Evolutionary conservation across 2,888 invertebrate species (phyloP).

Genomic region (Thelaira solivaga): DNA sequence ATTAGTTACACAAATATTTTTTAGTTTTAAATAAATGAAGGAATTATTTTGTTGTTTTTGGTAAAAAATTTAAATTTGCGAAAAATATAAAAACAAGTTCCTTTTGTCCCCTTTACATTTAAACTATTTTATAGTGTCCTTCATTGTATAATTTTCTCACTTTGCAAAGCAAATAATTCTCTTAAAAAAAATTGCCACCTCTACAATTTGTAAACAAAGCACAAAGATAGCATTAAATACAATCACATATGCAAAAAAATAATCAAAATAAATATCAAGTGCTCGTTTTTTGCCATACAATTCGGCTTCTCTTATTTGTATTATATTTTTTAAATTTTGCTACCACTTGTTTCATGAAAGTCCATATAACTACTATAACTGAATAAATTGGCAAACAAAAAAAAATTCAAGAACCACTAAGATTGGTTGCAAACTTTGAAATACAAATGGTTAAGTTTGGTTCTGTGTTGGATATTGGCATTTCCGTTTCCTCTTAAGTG

Average conservation of each 20-base stretch:
- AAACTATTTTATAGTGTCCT: neutral
- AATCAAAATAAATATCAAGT: conserved; percentile 27
- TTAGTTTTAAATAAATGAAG: no score
- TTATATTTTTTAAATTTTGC: conserved; percentile 6
- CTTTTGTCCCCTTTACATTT: no score
- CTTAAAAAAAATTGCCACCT: conserved; percentile 13
- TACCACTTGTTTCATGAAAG: conserved; percentile 44
- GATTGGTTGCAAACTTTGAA: conserved; percentile 48
- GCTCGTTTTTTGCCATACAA: conserved; percentile 7
- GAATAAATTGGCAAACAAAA: neutral
- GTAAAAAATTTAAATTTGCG: no score
- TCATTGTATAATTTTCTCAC: conserved; percentile 22
- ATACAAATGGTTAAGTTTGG: conserved; percentile 18
- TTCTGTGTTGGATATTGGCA: conserved; percentile 32
- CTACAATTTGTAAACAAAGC: neutral
- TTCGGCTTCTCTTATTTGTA: conserved; percentile 18
- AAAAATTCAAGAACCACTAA: neutral
- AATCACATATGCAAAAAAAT: neutral
- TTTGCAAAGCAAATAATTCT: conserved; percentile 19
- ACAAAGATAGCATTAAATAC: neutral
- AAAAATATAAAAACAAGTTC: no score
- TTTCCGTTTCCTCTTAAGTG: conserved; percentile 57
- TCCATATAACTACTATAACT: neutral
- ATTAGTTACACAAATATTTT: no score
- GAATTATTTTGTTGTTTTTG: no score